Conservation (phyloP, 1,140 invertebrate species). For the Aethina tumida region DNA sequence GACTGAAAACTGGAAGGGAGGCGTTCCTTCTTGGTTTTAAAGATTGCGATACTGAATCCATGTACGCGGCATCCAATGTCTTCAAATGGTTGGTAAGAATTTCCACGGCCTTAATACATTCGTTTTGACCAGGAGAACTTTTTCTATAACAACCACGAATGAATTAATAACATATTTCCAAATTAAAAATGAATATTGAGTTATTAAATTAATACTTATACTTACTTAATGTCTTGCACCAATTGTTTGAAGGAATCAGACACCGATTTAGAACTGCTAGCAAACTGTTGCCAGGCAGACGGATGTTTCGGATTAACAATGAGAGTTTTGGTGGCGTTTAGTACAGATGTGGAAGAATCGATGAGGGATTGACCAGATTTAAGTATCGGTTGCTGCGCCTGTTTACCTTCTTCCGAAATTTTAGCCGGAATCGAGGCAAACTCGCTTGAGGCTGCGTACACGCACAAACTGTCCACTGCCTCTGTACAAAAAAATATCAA, state of each 20-base stretch:
- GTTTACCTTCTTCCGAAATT: slow-evolving; percentile 68
- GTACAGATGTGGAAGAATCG: slow-evolving; percentile 81
- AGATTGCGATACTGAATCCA: slow-evolving; percentile 79
- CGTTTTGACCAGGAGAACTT: slow-evolving; percentile 89
- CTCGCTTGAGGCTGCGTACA: slow-evolving; percentile 87
- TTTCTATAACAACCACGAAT: slow-evolving; percentile 50
- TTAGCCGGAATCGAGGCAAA: slow-evolving; percentile 86
- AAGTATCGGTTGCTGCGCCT: slow-evolving; percentile 80
- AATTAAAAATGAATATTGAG: slow-evolving; percentile 4
- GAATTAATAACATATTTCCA: slow-evolving; percentile 1
- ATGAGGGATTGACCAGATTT: slow-evolving; percentile 71
- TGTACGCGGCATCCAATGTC: slow-evolving; percentile 76
- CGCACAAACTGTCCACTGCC: slow-evolving; percentile 85
- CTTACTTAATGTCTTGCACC: slow-evolving; percentile 74
- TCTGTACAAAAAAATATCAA: slow-evolving; percentile 39
- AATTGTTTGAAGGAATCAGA: slow-evolving; percentile 93
- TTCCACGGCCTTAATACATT: slow-evolving; percentile 80
- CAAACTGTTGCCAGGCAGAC: slow-evolving; percentile 85
- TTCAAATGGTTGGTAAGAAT: slow-evolving; percentile 64
- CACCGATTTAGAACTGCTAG: slow-evolving; percentile 87
- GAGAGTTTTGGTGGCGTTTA: slow-evolving; percentile 80
- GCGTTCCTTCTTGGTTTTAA: slow-evolving; percentile 63
- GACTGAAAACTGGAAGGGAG: slow-evolving; percentile 54
- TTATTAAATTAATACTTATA: slow-evolving; percentile 11
- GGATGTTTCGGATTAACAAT: slow-evolving; percentile 85